Evolutionary conservation across 2,113 vertebrate genomes (phyloP).

Genomic region (Chaetodon auriga): DNA sequence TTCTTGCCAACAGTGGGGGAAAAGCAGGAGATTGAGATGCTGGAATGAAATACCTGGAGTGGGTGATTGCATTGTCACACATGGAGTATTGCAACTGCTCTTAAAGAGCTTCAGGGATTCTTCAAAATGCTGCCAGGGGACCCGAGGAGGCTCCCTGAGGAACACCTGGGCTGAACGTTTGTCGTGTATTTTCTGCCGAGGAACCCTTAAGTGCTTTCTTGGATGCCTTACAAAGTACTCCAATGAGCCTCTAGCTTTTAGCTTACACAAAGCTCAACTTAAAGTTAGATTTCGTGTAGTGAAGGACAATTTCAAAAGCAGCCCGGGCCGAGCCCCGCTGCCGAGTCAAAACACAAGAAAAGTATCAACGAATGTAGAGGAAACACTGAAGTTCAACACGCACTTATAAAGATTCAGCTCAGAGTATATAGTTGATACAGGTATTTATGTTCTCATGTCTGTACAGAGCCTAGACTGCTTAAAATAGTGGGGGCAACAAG

Average conservation of each 20-base stretch:
- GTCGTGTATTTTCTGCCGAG: conserved; percentile 20
- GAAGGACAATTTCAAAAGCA: conserved; percentile 33
- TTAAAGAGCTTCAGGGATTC: conserved; percentile 41
- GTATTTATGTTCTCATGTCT: conserved; percentile 79
- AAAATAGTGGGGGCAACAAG: conserved; percentile 77
- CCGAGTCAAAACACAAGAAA: conserved; percentile 46
- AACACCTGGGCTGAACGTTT: conserved; percentile 5
- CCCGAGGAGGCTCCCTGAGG: conserved; percentile 33
- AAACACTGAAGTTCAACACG: conserved; percentile 82
- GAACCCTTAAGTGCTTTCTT: conserved; percentile 61
- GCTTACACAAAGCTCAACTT: conserved; percentile 50
- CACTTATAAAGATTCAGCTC: conserved; percentile 82
- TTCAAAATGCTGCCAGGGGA: conserved; percentile 39
- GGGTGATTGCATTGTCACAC: conserved; percentile 50
- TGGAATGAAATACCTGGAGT: conserved; percentile 69
- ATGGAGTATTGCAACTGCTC: conserved; percentile 67
- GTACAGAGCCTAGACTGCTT: conserved; percentile 79
- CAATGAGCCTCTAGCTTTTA: conserved; percentile 62
- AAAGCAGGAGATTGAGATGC: conserved; percentile 51
- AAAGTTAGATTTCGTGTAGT: not conserved
- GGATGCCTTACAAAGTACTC: conserved; percentile 44
- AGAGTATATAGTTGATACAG: conserved; percentile 82
- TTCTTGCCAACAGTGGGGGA: conserved; percentile 42
- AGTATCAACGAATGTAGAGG: conserved; percentile 73
- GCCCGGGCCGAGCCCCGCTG: conserved; percentile 10